Base-by-base conservation (phyloP, 2,797 vertebrate species). In the Meda fulgida region DNA sequence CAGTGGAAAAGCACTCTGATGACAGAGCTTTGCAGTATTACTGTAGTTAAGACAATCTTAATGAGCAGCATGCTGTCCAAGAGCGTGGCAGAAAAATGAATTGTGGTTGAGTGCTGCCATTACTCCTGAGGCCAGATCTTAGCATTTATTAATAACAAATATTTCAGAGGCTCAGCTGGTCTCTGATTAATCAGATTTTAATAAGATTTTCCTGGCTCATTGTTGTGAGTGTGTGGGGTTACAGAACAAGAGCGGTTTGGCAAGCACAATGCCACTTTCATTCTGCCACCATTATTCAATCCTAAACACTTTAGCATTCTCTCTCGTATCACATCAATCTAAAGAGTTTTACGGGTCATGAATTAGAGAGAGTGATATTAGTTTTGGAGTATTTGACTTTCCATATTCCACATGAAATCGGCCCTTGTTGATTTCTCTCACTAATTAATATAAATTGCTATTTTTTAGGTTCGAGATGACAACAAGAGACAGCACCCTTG, bases 401-500 rank as follows among this genome's bases (percentile, higher is more conserved):
- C 43, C 43, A 46, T 16, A 46, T 46, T 46, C 14, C 43, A 5
- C 43, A 46, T 46, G 43, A 71, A 72, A 60, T 72, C n/a, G 46
- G 19, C 19, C 13, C 26, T 76, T 76, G n/a, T 23, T 53, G 38
- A 65, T 83, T 38, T 3, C 13, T 14, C 43, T 46, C 43, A 5
- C 43, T 14, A 46, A 46, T 48, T 38, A 3, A 26, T 29, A 60
- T 14, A 26, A 13, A 60, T 2, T 13, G n/a, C 72, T 89, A 81
- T 88, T 86, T 91, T 90, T 38, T 91, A 99, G 98, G 93, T 98
- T 88, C 96, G 98, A 21, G 98, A 99, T 92, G 98, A 99, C 94
- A 99, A 99, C 93, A 99, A 99, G 94, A 96, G 98, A 79, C 98
- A 99, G 91, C 98, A 99, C 92, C 98, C 98, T 83, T 99, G 98